A percentile compares a stretch with the other conserved stretches of the same genome.
These are phyloP conservation scores for Rynchops niger DNA, from an alignment of 2,113 vertebrate species.

Conservation along the genomic window DNA sequence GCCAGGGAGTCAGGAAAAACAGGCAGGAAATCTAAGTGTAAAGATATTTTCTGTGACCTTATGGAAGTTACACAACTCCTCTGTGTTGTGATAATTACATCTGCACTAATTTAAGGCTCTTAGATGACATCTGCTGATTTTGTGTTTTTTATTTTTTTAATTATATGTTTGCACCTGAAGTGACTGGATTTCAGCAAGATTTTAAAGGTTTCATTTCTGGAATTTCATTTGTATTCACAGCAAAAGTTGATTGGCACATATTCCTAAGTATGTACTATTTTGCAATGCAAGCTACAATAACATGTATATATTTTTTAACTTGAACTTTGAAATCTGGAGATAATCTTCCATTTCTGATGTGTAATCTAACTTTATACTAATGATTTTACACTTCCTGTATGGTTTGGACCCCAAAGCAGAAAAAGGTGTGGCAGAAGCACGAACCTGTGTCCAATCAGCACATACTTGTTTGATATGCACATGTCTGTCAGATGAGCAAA, in stretches of 20 bases:
- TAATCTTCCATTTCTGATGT: neutral
- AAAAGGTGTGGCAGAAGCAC: neutral
- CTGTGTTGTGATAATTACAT: neutral
- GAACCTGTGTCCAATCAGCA: neutral
- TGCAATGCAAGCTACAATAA: neutral
- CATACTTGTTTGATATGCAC: neutral
- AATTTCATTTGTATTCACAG: neutral
- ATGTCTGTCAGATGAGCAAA: neutral
- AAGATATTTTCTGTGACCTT: neutral
- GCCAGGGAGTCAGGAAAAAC: neutral
- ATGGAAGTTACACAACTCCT: neutral
- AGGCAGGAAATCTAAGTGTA: neutral
- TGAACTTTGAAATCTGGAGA: neutral
- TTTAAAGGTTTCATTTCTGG: neutral
- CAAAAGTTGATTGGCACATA: neutral
- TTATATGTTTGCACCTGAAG: neutral
- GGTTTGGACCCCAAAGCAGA: neutral
- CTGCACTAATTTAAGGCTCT: neutral
- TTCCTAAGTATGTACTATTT: neutral
- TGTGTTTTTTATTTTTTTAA: neutral
- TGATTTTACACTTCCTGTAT: neutral
- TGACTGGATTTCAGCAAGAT: neutral
- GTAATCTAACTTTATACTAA: neutral
- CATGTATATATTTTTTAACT: neutral
- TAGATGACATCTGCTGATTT: neutral